phyloP scores from a whole-genome alignment of 23 tunicate genomes.

The Trididemnum nubilum region DNA sequence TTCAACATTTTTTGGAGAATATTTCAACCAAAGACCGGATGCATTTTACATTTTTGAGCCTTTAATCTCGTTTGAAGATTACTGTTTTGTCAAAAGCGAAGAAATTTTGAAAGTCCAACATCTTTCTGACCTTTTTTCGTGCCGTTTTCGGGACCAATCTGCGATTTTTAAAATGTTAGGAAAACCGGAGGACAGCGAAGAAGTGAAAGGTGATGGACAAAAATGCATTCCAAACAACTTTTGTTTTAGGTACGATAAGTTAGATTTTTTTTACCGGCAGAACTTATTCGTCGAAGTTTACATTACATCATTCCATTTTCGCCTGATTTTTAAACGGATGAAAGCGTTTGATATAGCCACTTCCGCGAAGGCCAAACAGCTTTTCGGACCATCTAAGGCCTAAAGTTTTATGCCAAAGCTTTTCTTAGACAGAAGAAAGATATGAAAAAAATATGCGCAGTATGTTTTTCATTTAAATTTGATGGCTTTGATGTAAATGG shows the following conservation, averaged over 20 bases:
- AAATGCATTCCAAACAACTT: conserved; percentile 53
- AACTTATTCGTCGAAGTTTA: neutral
- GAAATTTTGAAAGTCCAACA: conserved; percentile 7
- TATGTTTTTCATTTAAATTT: no score
- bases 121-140: conserved; percentile 10
- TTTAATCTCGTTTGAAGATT: conserved; percentile 30
- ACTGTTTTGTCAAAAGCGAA: neutral
- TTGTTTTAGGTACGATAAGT: conserved; percentile 63
- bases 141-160: conserved; percentile 12
- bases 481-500: no score
- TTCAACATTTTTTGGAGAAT: conserved; percentile 73
- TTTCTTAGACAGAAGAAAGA: no score
- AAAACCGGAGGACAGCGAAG: conserved; percentile 9
- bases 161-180: neutral
- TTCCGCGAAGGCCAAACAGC: no score
- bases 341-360: no score
- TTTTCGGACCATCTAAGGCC: no score
- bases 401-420: no score
- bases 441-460: no score
- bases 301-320: no score
- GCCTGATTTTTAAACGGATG: no score
- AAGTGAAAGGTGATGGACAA: neutral
- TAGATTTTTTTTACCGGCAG: neutral
- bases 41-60: conserved; percentile 83
- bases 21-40: conserved; percentile 79